Conservation (phyloP, 2,888 invertebrate genomes). For the Pyralis farinalis region DNA sequence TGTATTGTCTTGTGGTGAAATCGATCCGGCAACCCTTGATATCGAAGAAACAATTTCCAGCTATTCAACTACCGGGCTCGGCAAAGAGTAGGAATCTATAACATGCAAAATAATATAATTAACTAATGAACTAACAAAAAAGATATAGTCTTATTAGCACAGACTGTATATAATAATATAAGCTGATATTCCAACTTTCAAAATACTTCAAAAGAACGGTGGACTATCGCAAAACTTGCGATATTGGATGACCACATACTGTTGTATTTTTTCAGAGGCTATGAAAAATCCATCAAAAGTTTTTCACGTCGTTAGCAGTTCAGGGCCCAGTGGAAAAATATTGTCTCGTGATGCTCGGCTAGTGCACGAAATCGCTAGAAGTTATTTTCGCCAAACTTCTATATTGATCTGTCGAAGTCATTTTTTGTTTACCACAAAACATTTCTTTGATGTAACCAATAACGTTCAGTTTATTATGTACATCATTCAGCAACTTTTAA, state of each 20-base stretch:
- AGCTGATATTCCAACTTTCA: constrained; percentile 15
- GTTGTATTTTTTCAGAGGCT: constrained; percentile 52
- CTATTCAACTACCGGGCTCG: no score
- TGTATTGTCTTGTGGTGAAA: no score
- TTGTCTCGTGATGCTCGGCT: constrained; percentile 25
- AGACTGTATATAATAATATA: constrained; percentile 2
- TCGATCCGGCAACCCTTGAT: no score
- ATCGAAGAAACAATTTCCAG: no score
- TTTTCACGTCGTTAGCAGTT: constrained; percentile 67
- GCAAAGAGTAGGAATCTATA: no score
- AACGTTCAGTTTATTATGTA: no score
- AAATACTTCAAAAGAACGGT: constrained; percentile 27
- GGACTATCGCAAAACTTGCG: constrained; percentile 37
- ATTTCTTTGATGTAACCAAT: neutral
- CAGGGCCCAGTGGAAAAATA: constrained; percentile 40
- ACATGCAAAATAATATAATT: no score
- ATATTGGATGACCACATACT: constrained; percentile 50
- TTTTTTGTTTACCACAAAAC: neutral
- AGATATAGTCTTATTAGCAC: constrained; percentile 1
- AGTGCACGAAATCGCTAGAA: constrained; percentile 6
- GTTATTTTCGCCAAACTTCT: constrained; percentile 3
- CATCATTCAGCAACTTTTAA: no score
- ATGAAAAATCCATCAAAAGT: constrained; percentile 68
- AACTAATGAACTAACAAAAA: constrained; percentile 2
- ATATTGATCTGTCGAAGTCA: neutral